A percentile compares a stretch with the other conserved stretches of the same genome.
phyloP scores from a whole-genome alignment of 2,797 vertebrate species.

The Triplophysa yarkandensis region DNA sequence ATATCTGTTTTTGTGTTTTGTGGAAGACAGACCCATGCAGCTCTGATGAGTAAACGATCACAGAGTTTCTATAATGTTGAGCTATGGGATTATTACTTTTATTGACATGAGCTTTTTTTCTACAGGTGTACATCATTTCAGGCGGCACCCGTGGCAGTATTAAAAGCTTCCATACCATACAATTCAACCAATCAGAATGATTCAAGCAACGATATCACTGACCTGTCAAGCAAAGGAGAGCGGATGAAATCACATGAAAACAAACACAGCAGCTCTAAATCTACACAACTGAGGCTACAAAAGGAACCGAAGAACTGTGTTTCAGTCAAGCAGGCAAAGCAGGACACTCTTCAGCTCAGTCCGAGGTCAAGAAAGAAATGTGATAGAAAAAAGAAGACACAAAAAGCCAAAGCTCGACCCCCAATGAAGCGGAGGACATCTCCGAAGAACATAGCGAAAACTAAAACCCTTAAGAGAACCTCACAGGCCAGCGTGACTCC shows the following conservation, averaged over 20 bases:
- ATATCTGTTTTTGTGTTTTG: too few relatives aligned
- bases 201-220: conserved; percentile 11
- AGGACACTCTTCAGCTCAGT: conserved; percentile 53
- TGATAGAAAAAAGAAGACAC: conserved; percentile 44
- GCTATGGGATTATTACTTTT: background rate
- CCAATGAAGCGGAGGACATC: background rate
- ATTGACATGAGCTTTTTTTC: conserved; percentile 29
- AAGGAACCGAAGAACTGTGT: conserved; percentile 39
- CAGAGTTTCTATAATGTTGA: too few relatives aligned
- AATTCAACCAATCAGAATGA: conserved; percentile 55
- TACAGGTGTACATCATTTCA: conserved; percentile 78
- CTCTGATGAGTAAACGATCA: too few relatives aligned
- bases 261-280: conserved; percentile 47
- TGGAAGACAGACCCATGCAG: too few relatives aligned
- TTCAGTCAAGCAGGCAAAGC: conserved; percentile 50
- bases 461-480: background rate
- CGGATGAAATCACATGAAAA: conserved; percentile 23
- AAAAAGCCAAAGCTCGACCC: background rate
- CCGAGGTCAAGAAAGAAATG: conserved; percentile 53
- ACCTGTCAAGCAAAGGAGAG: conserved; percentile 23
- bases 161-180: conserved; percentile 73
- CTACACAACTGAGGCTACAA: conserved; percentile 24
- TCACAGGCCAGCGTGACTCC: background rate
- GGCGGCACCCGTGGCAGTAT: conserved; percentile 73
- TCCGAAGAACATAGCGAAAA: conserved; percentile 16